Evolutionary conservation across 1,140 invertebrate genomes (phyloP).

Genomic region (Bactericera cockerelli): DNA sequence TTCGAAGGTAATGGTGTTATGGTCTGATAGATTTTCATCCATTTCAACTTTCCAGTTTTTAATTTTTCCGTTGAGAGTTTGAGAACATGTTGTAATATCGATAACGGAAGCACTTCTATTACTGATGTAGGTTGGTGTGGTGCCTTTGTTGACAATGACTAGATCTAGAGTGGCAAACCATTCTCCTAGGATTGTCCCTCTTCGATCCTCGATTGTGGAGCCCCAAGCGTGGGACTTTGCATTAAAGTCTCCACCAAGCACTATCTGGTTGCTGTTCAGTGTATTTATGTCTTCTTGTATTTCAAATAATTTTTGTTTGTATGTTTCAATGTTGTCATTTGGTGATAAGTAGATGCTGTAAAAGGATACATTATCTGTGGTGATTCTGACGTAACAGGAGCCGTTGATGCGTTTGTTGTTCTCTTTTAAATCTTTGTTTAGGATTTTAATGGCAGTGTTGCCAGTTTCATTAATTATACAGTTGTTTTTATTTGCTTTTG

Average conservation of each 20-base stretch:
- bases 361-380: not conserved
- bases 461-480: not conserved
- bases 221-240: not conserved
- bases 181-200: not conserved
- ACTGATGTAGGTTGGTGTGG: not conserved
- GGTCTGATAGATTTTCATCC: not conserved
- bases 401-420: not conserved
- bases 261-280: not conserved
- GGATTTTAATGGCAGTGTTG: not conserved
- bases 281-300: conserved; percentile 4
- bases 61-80: not conserved
- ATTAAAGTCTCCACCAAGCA: not conserved
- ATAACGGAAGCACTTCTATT: not conserved
- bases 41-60: not conserved
- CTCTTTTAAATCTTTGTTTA: no score
- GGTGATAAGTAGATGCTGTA: not conserved
- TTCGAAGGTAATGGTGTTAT: conserved; percentile 1
- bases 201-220: not conserved
- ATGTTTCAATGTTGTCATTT: not conserved
- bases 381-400: not conserved
- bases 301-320: not conserved
- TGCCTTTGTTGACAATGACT: not conserved
- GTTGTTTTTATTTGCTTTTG: not conserved
- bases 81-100: not conserved
- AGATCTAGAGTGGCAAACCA: not conserved